These are phyloP conservation scores for Drosophila nr. medialis DNA, from an alignment of 2,888 invertebrate species.

Conservation along the genomic window DNA sequence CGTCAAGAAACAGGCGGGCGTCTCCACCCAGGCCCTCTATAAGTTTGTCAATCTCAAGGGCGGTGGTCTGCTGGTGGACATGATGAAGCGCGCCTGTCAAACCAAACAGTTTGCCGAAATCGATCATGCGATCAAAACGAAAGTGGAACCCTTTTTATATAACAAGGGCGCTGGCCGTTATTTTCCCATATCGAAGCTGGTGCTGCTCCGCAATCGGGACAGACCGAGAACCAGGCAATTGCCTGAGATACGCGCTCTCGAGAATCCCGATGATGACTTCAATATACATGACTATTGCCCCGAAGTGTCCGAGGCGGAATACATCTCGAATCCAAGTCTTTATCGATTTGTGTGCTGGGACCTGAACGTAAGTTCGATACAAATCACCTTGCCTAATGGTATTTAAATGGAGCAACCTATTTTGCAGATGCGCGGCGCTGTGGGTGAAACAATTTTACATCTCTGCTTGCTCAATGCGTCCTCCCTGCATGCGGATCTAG, in stretches of 20 bases:
- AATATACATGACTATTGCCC: constrained; percentile 92
- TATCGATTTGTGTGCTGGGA: constrained; percentile 97
- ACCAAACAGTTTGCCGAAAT: constrained; percentile 96
- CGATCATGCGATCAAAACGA: constrained; percentile 95
- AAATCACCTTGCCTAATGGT: too few relatives aligned
- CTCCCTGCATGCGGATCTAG: constrained; percentile 95
- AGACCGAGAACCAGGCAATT: constrained; percentile 92
- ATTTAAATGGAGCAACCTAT: not conserved
- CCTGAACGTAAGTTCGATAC: constrained; percentile 86
- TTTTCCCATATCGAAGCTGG: constrained; percentile 95
- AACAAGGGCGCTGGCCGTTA: constrained; percentile 96
- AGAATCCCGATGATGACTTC: constrained; percentile 93
- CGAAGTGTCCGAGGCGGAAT: constrained; percentile 87
- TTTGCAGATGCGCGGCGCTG: constrained; percentile 93
- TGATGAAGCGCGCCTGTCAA: constrained; percentile 96
- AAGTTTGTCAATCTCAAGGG: constrained; percentile 96
- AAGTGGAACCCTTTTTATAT: constrained; percentile 96
- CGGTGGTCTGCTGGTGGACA: constrained; percentile 95
- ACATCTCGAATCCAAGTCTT: constrained; percentile 88
- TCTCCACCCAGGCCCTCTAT: constrained; percentile 93
- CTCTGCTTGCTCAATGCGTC: constrained; percentile 96
- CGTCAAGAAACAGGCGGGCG: constrained; percentile 97
- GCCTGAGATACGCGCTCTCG: constrained; percentile 91
- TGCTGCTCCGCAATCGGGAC: constrained; percentile 94
- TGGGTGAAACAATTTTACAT: constrained; percentile 97